Percentiles rank a stretch among this genome's conserved stretches.
Conservation (phyloP, 1,140 invertebrate genomes). For the Plodia interpunctella region DNA sequence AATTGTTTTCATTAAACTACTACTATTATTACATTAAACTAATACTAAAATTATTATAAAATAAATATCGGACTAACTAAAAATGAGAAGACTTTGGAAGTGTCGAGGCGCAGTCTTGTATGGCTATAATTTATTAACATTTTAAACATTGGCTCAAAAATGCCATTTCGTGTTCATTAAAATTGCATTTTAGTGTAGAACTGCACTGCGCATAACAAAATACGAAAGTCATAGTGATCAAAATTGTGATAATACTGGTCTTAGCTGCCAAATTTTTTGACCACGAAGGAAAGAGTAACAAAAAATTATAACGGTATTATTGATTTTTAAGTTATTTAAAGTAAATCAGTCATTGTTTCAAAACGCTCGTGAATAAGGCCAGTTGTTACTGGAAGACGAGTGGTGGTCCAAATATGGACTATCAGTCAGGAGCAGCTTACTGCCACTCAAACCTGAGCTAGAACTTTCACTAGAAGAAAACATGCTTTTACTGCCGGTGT, state of each 20-base stretch:
- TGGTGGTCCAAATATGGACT: constrained; percentile 76
- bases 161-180: too few relatives aligned
- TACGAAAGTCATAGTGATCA: too few relatives aligned
- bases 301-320: too few relatives aligned
- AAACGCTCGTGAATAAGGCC: constrained; percentile 73
- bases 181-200: too few relatives aligned
- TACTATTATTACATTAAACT: too few relatives aligned
- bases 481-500: constrained; percentile 74
- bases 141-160: too few relatives aligned
- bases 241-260: too few relatives aligned
- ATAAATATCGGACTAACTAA: constrained; percentile 18
- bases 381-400: constrained; percentile 73
- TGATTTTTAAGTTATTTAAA: background rate
- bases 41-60: too few relatives aligned
- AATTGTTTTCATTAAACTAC: constrained; percentile 20
- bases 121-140: background rate
- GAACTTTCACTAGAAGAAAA: constrained; percentile 74
- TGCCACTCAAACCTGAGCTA: constrained; percentile 74
- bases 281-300: background rate
- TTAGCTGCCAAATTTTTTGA: background rate
- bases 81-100: constrained; percentile 28
- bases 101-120: constrained; percentile 27
- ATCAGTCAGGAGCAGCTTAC: constrained; percentile 71
- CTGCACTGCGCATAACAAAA: too few relatives aligned
- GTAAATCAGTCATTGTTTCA: constrained; percentile 25